Evolutionary conservation across 2,888 invertebrate genomes (phyloP), one percentile per base, ranked within the genome.

Genomic region (Trichopoda pennipes): DNA sequence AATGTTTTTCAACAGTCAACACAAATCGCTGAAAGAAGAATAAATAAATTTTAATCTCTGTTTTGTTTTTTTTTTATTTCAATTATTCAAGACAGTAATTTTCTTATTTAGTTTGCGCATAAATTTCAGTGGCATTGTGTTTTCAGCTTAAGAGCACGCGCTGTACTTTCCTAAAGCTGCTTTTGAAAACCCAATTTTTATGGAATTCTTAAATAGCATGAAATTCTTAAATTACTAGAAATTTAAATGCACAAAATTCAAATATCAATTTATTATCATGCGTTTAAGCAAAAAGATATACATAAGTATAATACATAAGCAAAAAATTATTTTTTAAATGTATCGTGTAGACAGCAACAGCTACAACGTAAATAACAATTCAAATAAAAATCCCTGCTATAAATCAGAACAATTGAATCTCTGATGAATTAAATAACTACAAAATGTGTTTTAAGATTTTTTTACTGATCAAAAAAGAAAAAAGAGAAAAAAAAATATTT

Each of bases 111-210:
- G 12, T 47, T 47, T 28, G 61, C 12, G 28, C 32, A 49, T 70
- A 55, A 55, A 64, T 72, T 58, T 47, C 38, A 60, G 35, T 49
- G 47, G 58, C 69, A 60, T 69, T 69, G 55, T 75, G 69, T 70
- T 81, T 60, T 78, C 74, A 78, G 66, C 69, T 78, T 58, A 75
- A 64, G 64, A 81, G 78, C 81, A 81, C 81, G 81, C 69, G 81
- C 74, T 81, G 38, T 70, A 74, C 38, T 78, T 17, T 63, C 19
- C n/a, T 32, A 55, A 66, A 58, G 42, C 49, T 38, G 28, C 16
- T 56, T 17, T 9, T 4, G 16, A 44, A 53, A 19, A 64, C 2
- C 1, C 60, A 56, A n/a, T 21, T 44, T 17, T 17, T 17, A 1
- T 19, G 14, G 49, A 66, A 72, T 70, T 60, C 60, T 70, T 49